Evolutionary conservation across 2,888 invertebrate species (phyloP).

Genomic region (Torymus tubicola): DNA sequence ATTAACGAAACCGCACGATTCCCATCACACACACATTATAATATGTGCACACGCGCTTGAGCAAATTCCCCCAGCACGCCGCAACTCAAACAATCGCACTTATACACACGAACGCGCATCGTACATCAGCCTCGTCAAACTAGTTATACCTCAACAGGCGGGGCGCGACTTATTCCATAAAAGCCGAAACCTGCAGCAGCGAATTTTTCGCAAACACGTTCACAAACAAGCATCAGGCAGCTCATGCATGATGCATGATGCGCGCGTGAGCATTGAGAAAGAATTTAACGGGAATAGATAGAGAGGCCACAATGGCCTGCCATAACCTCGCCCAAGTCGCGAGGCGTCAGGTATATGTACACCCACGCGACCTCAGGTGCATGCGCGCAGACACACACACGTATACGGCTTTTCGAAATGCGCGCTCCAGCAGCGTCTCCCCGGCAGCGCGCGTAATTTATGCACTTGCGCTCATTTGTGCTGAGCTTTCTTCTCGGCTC

Average conservation of each 20-base stretch:
- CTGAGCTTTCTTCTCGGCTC: not conserved
- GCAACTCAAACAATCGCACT: not conserved
- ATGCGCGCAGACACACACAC: no score
- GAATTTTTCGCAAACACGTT: not conserved
- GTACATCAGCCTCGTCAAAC: not conserved
- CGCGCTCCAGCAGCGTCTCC: not conserved
- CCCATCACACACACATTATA: no score
- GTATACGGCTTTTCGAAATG: slow-evolving; percentile 4
- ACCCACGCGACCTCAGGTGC: not conserved
- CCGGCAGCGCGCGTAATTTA: slow-evolving; percentile 4
- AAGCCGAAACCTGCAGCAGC: slow-evolving; percentile 9
- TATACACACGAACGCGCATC: not conserved
- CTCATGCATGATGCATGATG: slow-evolving; percentile 13
- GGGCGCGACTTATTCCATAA: slow-evolving; percentile 17
- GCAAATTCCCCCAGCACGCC: no score
- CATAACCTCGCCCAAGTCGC: slow-evolving; percentile 28
- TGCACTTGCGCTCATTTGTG: slow-evolving; percentile 12
- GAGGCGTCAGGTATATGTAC: not conserved
- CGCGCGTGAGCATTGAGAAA: slow-evolving; percentile 14
- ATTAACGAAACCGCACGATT: no score
- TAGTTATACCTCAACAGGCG: not conserved
- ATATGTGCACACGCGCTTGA: no score
- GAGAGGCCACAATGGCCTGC: slow-evolving; percentile 17
- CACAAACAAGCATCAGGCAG: not conserved
- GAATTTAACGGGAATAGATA: slow-evolving; percentile 26